Percentiles rank a stretch among this genome's conserved stretches.
phyloP scores from a whole-genome alignment of 2,113 vertebrate species.

The Misgurnus anguillicaudatus region DNA sequence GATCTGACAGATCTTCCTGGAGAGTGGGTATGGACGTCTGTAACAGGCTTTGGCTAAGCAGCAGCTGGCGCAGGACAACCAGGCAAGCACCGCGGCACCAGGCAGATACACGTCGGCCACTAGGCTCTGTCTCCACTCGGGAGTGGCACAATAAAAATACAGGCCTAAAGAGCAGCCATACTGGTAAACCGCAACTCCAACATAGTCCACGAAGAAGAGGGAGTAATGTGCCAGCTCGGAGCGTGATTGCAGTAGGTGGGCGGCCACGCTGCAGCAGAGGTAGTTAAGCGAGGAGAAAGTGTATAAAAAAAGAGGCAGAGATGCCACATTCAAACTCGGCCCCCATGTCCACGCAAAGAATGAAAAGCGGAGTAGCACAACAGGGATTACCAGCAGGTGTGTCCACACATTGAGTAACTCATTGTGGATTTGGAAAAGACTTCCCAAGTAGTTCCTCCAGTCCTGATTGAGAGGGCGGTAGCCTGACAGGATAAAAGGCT shows the following conservation, averaged over 20 bases:
- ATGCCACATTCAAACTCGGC: conserved; percentile 59
- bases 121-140: conserved; percentile 78
- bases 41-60: conserved; percentile 88
- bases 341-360: conserved; percentile 72
- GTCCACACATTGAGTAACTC: conserved; percentile 93
- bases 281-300: conserved; percentile 82
- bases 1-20: conserved; percentile 88
- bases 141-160: conserved; percentile 87
- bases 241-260: conserved; percentile 92
- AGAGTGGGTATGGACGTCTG: conserved; percentile 84
- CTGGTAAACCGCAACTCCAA: conserved; percentile 88
- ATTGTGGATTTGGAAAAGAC: conserved; percentile 93
- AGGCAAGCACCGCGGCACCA: conserved; percentile 81
- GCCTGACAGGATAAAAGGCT: conserved; percentile 86
- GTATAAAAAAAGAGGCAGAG: conserved; percentile 83
- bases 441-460: conserved; percentile 89
- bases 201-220: conserved; percentile 91
- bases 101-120: conserved; percentile 83
- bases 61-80: conserved; percentile 86
- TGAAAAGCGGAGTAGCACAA: conserved; percentile 83
- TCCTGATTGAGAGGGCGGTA: conserved; percentile 84
- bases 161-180: conserved; percentile 87
- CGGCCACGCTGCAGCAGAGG: conserved; percentile 83
- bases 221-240: conserved; percentile 88
- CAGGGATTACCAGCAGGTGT: conserved; percentile 80